phyloP scores from a whole-genome alignment of 2,888 invertebrate species.

The Tipula lateralis region DNA sequence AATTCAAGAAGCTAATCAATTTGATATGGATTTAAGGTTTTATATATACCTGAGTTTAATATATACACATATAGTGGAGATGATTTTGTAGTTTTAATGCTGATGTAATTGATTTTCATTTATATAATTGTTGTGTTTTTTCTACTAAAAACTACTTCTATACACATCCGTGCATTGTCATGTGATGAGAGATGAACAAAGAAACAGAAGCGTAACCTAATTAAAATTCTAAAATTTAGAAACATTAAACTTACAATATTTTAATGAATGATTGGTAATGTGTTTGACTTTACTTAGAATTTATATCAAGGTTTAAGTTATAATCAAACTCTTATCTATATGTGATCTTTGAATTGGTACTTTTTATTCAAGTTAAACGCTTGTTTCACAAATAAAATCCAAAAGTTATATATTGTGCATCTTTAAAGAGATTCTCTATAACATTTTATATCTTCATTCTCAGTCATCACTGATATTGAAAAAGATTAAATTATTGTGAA shows the following conservation, averaged over 20 bases:
- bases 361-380: too few species aligned
- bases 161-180: neutral
- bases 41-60: neutral
- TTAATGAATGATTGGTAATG: neutral
- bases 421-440: too few species aligned
- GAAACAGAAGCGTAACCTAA: neutral
- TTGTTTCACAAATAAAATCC: too few species aligned
- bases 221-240: neutral
- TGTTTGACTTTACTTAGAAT: too few species aligned
- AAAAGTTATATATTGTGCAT: too few species aligned
- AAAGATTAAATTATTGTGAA: too few species aligned
- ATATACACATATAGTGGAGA: neutral
- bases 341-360: too few species aligned
- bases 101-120: neutral
- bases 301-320: too few species aligned
- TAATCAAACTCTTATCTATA: too few species aligned
- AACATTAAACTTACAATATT: neutral
- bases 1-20: conserved; percentile 8
- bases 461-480: too few species aligned
- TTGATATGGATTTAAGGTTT: neutral
- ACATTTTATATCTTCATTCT: too few species aligned
- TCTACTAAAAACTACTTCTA: neutral
- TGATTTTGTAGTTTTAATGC: neutral
- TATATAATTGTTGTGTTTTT: neutral
- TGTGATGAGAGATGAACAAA: neutral